Evolutionary conservation across 1,140 invertebrate species (phyloP).

Genomic region (Drosophila arizonae): DNA sequence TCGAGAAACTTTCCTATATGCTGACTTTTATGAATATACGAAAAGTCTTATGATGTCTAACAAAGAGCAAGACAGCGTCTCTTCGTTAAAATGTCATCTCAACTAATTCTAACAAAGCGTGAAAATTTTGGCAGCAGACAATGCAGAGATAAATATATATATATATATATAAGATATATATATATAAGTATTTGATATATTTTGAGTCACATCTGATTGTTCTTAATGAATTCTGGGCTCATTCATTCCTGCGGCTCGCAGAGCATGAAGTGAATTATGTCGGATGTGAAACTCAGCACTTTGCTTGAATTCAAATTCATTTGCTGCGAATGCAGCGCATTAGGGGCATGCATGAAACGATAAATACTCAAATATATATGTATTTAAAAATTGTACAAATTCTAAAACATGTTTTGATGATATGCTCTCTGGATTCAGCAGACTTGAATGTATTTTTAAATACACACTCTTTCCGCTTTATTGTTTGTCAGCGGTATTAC

Average conservation of each 20-base stretch:
- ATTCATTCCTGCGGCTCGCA: conserved; percentile 56
- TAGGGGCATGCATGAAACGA: conserved; percentile 51
- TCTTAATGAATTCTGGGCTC: conserved; percentile 68
- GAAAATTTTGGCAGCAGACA: conserved; percentile 62
- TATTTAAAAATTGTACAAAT: background rate
- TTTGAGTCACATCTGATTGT: conserved; percentile 59
- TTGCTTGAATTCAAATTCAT: conserved; percentile 74
- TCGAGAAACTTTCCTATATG: background rate
- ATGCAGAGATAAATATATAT: conserved; percentile 11
- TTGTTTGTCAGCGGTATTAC: conserved; percentile 50
- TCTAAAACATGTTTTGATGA: background rate
- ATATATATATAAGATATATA: background rate
- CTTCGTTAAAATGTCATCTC: conserved; percentile 39
- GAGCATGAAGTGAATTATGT: conserved; percentile 52
- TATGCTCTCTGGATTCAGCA: too few species aligned
- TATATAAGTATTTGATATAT: background rate
- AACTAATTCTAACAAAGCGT: conserved; percentile 66
- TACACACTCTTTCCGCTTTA: background rate
- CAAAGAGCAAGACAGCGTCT: background rate
- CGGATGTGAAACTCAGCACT: conserved; percentile 65
- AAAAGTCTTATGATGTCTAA: background rate
- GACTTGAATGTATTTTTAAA: too few species aligned
- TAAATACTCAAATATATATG: conserved; percentile 11
- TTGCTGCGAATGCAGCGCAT: conserved; percentile 56
- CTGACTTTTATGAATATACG: too few species aligned